Evolutionary conservation across 2,797 vertebrate species (phyloP).

Genomic region (Petrocephalus sullivani): DNA sequence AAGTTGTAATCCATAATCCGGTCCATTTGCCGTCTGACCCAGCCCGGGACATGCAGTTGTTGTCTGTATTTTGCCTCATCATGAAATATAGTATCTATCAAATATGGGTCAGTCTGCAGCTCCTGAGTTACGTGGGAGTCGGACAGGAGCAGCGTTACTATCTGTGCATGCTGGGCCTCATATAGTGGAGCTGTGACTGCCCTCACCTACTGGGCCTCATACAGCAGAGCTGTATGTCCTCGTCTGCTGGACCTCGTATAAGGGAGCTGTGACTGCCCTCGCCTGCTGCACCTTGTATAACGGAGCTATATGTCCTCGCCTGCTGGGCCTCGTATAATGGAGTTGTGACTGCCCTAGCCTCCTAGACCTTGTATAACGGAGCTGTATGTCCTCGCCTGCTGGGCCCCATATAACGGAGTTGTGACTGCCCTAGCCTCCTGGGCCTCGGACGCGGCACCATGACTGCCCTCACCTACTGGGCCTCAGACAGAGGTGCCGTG

Average conservation of each 20-base stretch:
- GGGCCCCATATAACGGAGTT: no score
- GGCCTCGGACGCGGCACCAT: no score
- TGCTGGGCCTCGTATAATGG: background rate
- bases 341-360: background rate
- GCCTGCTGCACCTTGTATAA: background rate
- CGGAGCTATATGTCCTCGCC: background rate
- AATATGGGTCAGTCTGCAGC: background rate
- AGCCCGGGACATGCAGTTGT: background rate
- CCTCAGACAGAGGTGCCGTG: no score
- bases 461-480: no score
- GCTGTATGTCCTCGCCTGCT: background rate
- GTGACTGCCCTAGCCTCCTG: no score
- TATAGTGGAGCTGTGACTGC: no score
- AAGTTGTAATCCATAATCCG: background rate
- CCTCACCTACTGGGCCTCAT: background rate
- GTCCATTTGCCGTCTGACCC: background rate
- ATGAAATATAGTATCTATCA: background rate
- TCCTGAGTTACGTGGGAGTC: background rate
- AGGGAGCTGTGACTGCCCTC: background rate
- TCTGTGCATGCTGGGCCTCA: background rate
- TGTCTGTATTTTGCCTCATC: background rate
- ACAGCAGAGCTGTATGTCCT: no score
- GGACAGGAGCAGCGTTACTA: background rate
- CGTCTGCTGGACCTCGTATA: background rate
- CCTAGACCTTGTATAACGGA: background rate